Evolutionary conservation across 2,888 invertebrate species (phyloP).

Genomic region (Hirtodrosophila alboralis): DNA sequence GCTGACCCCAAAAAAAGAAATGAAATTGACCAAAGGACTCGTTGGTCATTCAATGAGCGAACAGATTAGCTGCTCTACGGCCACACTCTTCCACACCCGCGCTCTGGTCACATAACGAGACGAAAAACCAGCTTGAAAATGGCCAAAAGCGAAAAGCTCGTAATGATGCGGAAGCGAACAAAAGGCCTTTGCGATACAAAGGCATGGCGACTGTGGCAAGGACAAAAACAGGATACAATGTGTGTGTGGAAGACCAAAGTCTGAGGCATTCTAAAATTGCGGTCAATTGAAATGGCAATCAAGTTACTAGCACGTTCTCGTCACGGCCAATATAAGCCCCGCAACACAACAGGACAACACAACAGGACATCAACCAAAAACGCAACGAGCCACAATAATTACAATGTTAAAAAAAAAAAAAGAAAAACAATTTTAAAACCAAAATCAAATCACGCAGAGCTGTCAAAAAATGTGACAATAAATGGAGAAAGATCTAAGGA

Average conservation of each 20-base stretch:
- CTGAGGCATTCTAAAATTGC: slow-evolving; percentile 72
- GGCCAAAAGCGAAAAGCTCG: slow-evolving; percentile 64
- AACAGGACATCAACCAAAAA: slow-evolving; percentile 39
- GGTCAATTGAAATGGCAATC: slow-evolving; percentile 79
- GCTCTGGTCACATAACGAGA: slow-evolving; percentile 45
- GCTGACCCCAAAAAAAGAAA: slow-evolving; percentile 9
- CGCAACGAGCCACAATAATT: slow-evolving; percentile 61
- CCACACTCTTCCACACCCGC: background rate
- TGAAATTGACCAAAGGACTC: slow-evolving; percentile 22
- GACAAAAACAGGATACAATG: slow-evolving; percentile 9
- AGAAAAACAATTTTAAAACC: no score
- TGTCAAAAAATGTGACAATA: slow-evolving; percentile 27
- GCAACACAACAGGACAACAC: slow-evolving; percentile 11
- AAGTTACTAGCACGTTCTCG: slow-evolving; percentile 75
- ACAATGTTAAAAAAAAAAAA: slow-evolving; percentile 45
- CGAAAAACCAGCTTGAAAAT: slow-evolving; percentile 36
- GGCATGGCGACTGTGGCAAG: slow-evolving; percentile 41
- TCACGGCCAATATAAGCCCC: slow-evolving; percentile 57
- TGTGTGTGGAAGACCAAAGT: slow-evolving; percentile 21
- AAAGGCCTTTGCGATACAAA: slow-evolving; percentile 64
- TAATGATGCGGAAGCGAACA: slow-evolving; percentile 77
- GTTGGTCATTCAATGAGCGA: slow-evolving; percentile 56
- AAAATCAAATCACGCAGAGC: slow-evolving; percentile 46
- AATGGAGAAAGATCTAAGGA: slow-evolving; percentile 8
- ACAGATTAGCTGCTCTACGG: slow-evolving; percentile 62